Evolutionary conservation across 1,140 invertebrate species (phyloP), one percentile per base, ranked within the genome.

Genomic region (Psix sp.): DNA sequence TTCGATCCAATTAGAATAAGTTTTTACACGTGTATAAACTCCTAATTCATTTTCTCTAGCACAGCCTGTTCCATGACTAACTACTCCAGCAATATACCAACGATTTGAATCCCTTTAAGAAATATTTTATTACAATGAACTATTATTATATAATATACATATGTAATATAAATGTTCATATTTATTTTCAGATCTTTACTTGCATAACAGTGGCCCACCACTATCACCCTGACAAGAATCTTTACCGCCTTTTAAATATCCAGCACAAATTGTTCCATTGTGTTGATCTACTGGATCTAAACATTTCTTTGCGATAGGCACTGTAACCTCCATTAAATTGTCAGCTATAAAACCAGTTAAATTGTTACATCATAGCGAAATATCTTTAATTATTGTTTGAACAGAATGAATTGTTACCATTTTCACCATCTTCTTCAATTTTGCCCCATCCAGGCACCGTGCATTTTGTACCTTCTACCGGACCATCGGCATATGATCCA

Each of bases 181-280:
- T n/a, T n/a, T n/a, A n/a, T n/a, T n/a, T n/a, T n/a, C n/a, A n/a
- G 26, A 29, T 29, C n/a, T 54, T 71, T 54, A 88, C 87, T 74
- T 82, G 84, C 93, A 94, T 78, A 94, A 88, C 15, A 95, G 88
- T 16, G 93, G 94, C 7, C 94, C 93, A 14, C 93, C 93, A 66
- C 93, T 94, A 71, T 94, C 93, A 17, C 93, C 93, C 85, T 94
- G 92, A 78, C 94, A 96, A 2, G 94, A 91, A 84, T 96, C 94
- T 78, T 89, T 90, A 1, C 93, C 92, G 14, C 94, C 95, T 84
- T 91, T 88, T 2, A 80, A 63, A 52, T 90, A 88, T 0, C 94
- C 94, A 2, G 94, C 94, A 84, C 94, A 95, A 42, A 96, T 91
- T 82, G 91, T 89, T 21, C 89, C 88, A 0, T 90, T 89, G 16